Evolutionary conservation across 2,888 invertebrate genomes (phyloP).

Genomic region (Metellina segmentata): DNA sequence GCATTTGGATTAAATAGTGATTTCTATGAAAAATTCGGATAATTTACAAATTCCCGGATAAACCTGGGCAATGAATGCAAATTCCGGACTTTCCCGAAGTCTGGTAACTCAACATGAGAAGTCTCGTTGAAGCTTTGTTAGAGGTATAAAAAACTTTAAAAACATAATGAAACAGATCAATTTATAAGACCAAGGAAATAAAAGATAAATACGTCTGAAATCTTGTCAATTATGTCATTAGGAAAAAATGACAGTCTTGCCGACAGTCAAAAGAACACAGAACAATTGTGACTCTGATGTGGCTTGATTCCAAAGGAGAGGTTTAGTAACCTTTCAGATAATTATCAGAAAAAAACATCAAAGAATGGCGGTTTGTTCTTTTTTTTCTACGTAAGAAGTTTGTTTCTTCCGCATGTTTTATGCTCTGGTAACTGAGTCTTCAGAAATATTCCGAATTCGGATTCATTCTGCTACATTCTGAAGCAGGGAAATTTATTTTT

Average conservation of each 20-base stretch:
- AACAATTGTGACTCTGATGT: conserved; percentile 45
- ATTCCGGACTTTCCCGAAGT: too few species aligned
- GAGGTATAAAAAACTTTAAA: background rate
- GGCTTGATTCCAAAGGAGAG: conserved; percentile 37
- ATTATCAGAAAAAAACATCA: conserved; percentile 27
- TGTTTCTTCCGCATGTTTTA: conserved; percentile 49
- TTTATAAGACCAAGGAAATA: background rate
- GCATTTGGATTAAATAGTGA: background rate
- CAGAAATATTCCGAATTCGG: background rate
- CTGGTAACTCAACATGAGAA: too few species aligned
- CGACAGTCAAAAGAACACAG: conserved; percentile 26
- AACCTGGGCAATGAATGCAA: too few species aligned
- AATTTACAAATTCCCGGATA: too few species aligned
- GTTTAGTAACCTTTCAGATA: conserved; percentile 54
- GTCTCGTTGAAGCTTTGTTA: too few species aligned
- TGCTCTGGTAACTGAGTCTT: conserved; percentile 37
- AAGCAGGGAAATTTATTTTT: too few species aligned
- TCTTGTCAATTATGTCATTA: conserved; percentile 23
- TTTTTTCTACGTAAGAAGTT: conserved; percentile 4
- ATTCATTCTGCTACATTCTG: too few species aligned
- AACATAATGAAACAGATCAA: background rate
- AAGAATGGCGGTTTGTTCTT: conserved; percentile 17
- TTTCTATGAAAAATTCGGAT: background rate
- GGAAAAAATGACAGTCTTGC: conserved; percentile 4
- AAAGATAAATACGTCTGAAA: background rate